These are phyloP conservation scores for Himantopus leucocephalus DNA, from an alignment of 2,113 vertebrate genomes.

Conservation along the genomic window DNA sequence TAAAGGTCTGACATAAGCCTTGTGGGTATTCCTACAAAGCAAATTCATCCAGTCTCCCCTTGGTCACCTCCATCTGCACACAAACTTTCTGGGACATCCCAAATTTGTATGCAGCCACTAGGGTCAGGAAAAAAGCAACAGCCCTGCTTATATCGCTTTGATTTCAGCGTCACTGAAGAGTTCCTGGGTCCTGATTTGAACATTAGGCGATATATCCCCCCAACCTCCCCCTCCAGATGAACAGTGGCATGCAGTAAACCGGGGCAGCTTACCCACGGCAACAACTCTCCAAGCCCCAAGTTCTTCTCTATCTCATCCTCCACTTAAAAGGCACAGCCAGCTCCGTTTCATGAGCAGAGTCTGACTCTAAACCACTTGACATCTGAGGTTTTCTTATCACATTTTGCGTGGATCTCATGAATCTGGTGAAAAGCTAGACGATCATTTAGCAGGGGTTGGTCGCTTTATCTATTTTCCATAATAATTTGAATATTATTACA, in stretches of 20 bases:
- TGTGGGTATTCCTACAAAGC: neutral
- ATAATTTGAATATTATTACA: constrained; percentile 70
- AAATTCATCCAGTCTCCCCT: neutral
- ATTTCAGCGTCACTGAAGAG: neutral
- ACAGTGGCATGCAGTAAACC: neutral
- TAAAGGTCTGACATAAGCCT: neutral
- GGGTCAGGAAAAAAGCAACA: neutral
- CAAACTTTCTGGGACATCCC: neutral
- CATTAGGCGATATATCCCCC: rapidly evolving
- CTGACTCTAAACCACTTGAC: constrained; percentile 65
- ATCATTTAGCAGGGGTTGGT: constrained; percentile 61
- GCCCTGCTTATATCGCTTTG: neutral
- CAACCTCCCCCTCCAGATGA: neutral
- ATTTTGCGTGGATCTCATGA: constrained; percentile 58
- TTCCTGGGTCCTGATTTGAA: neutral
- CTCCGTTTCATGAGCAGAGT: constrained; percentile 29
- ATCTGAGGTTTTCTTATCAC: constrained; percentile 66
- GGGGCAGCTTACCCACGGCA: neutral
- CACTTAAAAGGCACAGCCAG: constrained; percentile 56
- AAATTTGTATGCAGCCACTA: neutral
- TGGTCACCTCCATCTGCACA: rapidly evolving
- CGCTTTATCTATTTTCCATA: constrained; percentile 67
- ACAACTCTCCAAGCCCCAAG: constrained; percentile 40
- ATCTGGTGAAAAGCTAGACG: constrained; percentile 60
- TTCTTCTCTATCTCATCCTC: constrained; percentile 43